These are phyloP conservation scores for Silurus aristotelis DNA, from an alignment of 2,797 vertebrate genomes.

Conservation along the genomic window DNA sequence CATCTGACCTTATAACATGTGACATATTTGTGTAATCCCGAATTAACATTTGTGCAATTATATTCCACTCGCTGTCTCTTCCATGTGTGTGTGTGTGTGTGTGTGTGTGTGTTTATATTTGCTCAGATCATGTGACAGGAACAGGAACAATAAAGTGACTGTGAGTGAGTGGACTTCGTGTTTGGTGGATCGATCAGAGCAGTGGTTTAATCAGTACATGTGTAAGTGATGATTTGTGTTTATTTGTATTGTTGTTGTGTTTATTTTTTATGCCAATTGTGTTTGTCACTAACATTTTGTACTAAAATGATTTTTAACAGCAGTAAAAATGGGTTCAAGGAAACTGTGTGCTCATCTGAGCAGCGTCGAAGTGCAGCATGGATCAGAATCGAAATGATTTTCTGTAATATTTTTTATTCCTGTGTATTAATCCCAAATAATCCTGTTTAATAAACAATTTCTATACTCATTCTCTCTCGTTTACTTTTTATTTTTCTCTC, in stretches of 20 bases:
- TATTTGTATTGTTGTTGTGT: not conserved
- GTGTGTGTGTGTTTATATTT: constrained; percentile 12
- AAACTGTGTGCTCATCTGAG: constrained; percentile 56
- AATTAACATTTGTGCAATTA: not conserved
- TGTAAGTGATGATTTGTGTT: constrained; percentile 62
- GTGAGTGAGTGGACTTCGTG: constrained; percentile 74
- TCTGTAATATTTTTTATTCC: constrained; percentile 1
- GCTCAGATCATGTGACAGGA: constrained; percentile 72
- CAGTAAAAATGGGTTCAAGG: constrained; percentile 65
- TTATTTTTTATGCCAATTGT: constrained; percentile 4
- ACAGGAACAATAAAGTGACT: constrained; percentile 76
- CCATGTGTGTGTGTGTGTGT: constrained; percentile 44
- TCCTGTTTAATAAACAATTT: not conserved
- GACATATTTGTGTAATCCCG: not conserved
- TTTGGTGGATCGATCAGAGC: constrained; percentile 72
- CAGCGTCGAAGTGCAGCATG: too few species aligned
- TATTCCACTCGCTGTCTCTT: not conserved
- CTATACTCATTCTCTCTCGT: not conserved
- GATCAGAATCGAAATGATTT: not conserved
- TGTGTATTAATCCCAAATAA: not conserved
- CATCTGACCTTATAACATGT: constrained; percentile 23
- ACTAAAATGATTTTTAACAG: constrained; percentile 42
- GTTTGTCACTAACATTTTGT: not conserved
- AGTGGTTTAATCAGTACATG: constrained; percentile 69
- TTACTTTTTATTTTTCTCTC: not conserved